Evolutionary conservation across 2,888 invertebrate species (phyloP), one percentile per base, ranked within the genome.

Genomic region (Apamea epomidion): DNA sequence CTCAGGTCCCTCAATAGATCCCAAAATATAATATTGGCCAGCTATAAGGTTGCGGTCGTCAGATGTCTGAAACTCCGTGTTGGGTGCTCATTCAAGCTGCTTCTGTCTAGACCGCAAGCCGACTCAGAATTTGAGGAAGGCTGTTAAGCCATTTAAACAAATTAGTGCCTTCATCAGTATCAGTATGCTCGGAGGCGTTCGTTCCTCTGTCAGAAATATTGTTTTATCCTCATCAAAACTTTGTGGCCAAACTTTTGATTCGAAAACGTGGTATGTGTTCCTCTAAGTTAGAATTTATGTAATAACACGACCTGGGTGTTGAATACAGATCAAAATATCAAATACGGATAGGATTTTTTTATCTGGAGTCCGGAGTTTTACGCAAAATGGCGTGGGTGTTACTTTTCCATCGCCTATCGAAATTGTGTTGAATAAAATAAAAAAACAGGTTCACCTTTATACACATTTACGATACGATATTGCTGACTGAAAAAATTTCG

Each of bases 161-260:
- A 85, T 70, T 29, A 71, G 10, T 60, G 58, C 54, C 64, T 64
- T 60, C 72, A 37, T 76, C 73, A 68, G 62, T 54, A 37, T 76
- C 73, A 68, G 62, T 54, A 21, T 51, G 18, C 65, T 37, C 48
- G 45, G 21, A 32, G 21, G 32, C 54, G 16, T 58, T 73, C 54
- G 16, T 58, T 73, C 68, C 67, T 48, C 64, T 69, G 76, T 67
- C 67, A 64, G 51, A 69, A 72, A 71, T 77, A 82, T 85, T 84
- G 25, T 54, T 62, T 51, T 42, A 85, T 84, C 70, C 86, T 82
- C 58, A 60, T 82, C 84, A 85, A 71, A 76, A 77, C 25, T 74
- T 74, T 67, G n/a, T 42, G 25, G 10, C 1, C 51, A 58, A 82
- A 86, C 65, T 82, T 85, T 48, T 74, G 74, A 77, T 70, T 62